These are phyloP conservation scores for Pelvicachromis taeniatus DNA, from an alignment of 2,113 vertebrate species.

Conservation along the genomic window DNA sequence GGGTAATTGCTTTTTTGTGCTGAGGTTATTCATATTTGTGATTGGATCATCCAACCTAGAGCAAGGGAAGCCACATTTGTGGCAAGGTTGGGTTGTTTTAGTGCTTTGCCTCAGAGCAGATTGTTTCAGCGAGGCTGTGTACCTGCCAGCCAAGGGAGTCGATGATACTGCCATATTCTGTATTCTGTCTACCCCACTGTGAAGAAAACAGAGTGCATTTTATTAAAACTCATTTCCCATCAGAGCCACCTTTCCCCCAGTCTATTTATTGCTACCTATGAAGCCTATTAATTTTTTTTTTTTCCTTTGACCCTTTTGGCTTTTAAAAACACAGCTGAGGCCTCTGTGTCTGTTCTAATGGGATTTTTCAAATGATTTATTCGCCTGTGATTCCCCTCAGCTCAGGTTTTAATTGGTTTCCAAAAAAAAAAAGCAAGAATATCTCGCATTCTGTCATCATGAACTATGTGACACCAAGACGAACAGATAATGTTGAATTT, in stretches of 20 bases:
- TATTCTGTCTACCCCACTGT: conserved; percentile 29
- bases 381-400: conserved; percentile 18
- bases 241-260: conserved; percentile 37
- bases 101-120: conserved; percentile 49
- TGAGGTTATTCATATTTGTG: conserved; percentile 52
- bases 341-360: conserved; percentile 46
- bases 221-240: conserved; percentile 57
- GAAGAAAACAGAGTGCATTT: conserved; percentile 36
- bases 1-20: conserved; percentile 64
- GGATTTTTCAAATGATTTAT: conserved; percentile 52
- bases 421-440: not conserved
- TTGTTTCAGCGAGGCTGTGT: conserved; percentile 49
- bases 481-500: conserved; percentile 25
- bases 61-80: conserved; percentile 40
- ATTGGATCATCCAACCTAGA: conserved; percentile 54
- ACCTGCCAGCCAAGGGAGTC: conserved; percentile 5
- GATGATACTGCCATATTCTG: conserved; percentile 15
- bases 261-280: conserved; percentile 55
- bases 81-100: conserved; percentile 45
- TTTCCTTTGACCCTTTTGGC: conserved; percentile 27
- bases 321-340: conserved; percentile 42
- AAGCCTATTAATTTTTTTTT: conserved; percentile 42
- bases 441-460: conserved; percentile 11
- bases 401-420: conserved; percentile 46
- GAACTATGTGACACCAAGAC: conserved; percentile 15